Base-by-base conservation (phyloP, 1,140 invertebrate genomes). In the Aethina tumida region DNA sequence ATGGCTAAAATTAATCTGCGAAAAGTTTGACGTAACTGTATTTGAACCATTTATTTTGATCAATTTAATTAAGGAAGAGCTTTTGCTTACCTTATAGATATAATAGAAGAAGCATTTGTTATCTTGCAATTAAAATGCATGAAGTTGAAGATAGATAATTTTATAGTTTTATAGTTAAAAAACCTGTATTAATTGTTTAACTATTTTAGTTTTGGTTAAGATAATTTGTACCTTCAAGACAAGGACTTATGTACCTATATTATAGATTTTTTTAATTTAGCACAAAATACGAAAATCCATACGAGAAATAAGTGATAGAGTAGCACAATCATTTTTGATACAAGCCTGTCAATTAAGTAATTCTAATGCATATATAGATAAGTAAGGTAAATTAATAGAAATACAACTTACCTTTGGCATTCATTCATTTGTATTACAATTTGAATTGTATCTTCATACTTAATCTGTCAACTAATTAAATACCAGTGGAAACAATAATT, bases 71-170 rank as follows among this genome's bases (percentile, higher is more conserved):
- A 37, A 39, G 41, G 43, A 45, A 38, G 43, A 49, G 47, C 47
- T 49, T 49, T 45, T 46, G 47, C 47, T 49, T 49, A 43, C 27
- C 24, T 46, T 46, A 24, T 47, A 47, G 41, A 43, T 38, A 39
- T 46, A 46, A 29, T 39, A 50, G 33, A 41, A 33, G 47, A 44
- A 46, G 51, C 55, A 57, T 53, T 57, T 57, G 55, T 57, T 56
- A 53, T 53, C 45, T 53, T 55, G 54, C 54, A 56, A 56, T 45
- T 47, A 45, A 43, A 46, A 47, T 49, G 47, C 43, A 49, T 53
- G 51, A 49, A 52, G 46, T 49, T 47, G 44, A 49, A 49, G 37
- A 41, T 36, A 28, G 34, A 39, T 45, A 42, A 50, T 36, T 41
- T 35, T 48, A 44, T 48, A 44, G 46, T 40, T 39, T n/a, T 43